Percentiles rank a stretch among this genome's conserved stretches.
Conservation (phyloP, 2,113 vertebrate genomes). For the Drymodes brunneopygia region DNA sequence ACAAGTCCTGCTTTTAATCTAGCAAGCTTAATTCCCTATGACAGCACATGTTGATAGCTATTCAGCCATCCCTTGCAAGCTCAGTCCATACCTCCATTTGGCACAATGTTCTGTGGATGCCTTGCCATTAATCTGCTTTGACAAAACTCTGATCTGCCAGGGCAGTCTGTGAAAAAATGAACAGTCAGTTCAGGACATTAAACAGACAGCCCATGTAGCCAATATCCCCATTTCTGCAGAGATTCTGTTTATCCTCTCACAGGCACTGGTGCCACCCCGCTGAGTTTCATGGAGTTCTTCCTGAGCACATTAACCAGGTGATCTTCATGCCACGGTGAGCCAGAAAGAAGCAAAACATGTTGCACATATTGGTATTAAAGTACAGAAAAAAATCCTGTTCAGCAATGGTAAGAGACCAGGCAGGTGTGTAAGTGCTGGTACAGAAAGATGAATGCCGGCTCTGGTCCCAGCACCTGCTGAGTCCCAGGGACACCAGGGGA, state of each 20-base stretch:
- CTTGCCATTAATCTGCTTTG: slow-evolving; percentile 43
- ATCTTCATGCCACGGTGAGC: background rate
- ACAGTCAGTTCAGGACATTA: background rate
- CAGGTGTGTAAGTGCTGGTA: background rate
- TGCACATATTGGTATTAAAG: background rate
- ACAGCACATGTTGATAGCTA: slow-evolving; percentile 53
- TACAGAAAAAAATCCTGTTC: background rate
- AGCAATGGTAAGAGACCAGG: background rate
- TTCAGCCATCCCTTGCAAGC: slow-evolving; percentile 26
- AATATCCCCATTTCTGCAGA: background rate
- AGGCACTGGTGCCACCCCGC: background rate
- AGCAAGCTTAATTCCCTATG: slow-evolving; percentile 34
- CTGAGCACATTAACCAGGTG: background rate
- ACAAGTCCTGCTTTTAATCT: slow-evolving; percentile 51
- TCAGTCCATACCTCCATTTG: background rate
- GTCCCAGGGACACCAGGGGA: background rate
- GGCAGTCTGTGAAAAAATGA: background rate
- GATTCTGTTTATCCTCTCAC: background rate
- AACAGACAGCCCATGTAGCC: background rate
- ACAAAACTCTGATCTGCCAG: background rate
- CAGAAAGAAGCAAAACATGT: background rate
- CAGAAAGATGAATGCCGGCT: background rate
- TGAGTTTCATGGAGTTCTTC: background rate
- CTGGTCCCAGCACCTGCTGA: background rate
- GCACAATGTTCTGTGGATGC: slow-evolving; percentile 44